Evolutionary conservation across 2,797 vertebrate species (phyloP).

Genomic region (Erethizon dorsatum): DNA sequence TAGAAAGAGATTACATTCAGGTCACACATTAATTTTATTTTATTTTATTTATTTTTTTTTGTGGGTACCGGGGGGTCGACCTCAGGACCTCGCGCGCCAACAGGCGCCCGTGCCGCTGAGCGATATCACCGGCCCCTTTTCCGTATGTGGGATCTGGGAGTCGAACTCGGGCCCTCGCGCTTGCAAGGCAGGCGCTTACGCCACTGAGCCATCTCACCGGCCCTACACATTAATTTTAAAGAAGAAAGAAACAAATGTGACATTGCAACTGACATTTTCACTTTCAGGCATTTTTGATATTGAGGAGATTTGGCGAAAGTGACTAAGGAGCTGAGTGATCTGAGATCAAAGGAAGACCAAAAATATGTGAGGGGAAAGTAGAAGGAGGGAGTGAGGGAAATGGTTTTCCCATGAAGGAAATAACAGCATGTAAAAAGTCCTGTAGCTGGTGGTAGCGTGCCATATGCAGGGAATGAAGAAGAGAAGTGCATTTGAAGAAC

Average conservation of each 20-base stretch:
- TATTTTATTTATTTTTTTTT: too few species aligned
- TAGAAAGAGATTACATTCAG: background rate
- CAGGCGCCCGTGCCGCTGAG: too few species aligned
- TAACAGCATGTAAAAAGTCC: background rate
- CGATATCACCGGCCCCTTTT: too few species aligned
- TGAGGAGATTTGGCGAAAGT: background rate
- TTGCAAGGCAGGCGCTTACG: too few species aligned
- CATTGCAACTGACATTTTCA: background rate
- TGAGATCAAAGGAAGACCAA: background rate
- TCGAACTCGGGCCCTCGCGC: too few species aligned
- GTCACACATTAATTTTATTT: too few species aligned
- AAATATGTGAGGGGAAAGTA: background rate
- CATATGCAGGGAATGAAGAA: background rate
- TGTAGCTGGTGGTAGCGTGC: background rate
- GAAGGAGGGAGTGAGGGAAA: background rate
- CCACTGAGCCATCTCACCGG: too few species aligned
- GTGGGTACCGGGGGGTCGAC: too few species aligned
- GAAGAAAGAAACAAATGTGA: background rate
- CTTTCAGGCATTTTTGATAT: background rate
- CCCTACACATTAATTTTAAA: slow-evolving; percentile 53
- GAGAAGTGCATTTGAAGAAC: background rate
- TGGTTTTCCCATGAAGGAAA: background rate
- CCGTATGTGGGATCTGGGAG: too few species aligned
- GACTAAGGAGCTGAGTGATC: background rate
- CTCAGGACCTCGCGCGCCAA: too few species aligned